Evolutionary conservation across 1,140 invertebrate species (phyloP), one percentile per base, ranked within the genome.

Genomic region (Radopholus similis): DNA sequence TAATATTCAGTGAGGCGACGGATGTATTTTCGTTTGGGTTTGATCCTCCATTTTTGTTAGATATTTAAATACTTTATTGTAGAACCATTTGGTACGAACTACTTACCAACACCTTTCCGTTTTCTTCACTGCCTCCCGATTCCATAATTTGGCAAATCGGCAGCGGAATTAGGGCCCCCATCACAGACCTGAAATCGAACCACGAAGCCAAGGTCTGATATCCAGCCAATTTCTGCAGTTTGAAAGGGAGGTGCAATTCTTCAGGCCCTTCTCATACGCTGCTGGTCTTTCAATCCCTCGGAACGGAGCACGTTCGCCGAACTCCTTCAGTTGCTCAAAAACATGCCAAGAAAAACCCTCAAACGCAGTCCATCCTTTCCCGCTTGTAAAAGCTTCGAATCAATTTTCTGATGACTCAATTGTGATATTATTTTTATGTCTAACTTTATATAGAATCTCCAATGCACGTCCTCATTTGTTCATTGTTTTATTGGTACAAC

Each of bases 71-170:
- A 54, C 74, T 62, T 76, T 77, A 86, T 56, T 80, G 32, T 26
- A 94, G 92, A 30, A 97, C 95, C 35, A 91, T 99, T 23, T 98
- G 94, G 94, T 99, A 95, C 85, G 96, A 99, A 84, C 85, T 99
- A 54, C 85, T 98, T 51, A 94, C 91, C 82, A 91, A 92, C 1
- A 91, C 95, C 76, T 97, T 92, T 88, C 95, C 96, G 9, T 97
- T 95, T 82, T 91, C 91, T 82, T 88, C 88, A 15, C 90, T 93
- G 81, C 90, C 92, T 30, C 89, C 92, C 0, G 94, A 98, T 85
- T 89, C 91, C 1, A 90, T 97, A 51, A 96, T 98, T 75, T 98
- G 93, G 92, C 92, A 95, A 84, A 92, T 97, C 21, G 93, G 94
- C 2, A 90, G 90, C 78, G 95, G 95, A 59, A 90, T 97, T 85